These are phyloP conservation scores for Dicrurus megarhynchus DNA, from an alignment of 2,113 vertebrate genomes.

Conservation along the genomic window DNA sequence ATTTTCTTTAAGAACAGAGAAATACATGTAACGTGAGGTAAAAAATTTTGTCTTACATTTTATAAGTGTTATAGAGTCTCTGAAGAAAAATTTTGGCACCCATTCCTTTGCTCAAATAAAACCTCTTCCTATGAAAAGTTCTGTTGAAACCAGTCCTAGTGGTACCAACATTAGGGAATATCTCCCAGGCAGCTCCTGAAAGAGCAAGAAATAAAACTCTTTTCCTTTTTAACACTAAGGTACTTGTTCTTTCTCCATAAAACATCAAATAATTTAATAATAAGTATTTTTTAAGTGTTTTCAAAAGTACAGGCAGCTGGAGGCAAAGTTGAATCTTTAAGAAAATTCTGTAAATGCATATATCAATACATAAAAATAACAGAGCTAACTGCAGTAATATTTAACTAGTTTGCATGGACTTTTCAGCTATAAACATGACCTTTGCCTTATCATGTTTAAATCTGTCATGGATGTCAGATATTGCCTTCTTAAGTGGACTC, in stretches of 20 bases:
- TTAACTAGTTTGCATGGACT: conserved; percentile 1
- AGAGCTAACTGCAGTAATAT: not conserved
- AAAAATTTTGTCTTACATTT: not conserved
- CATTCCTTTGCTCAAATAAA: not conserved
- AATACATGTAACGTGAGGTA: not conserved
- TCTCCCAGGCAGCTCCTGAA: not conserved
- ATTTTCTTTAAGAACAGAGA: not conserved
- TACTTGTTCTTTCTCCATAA: not conserved
- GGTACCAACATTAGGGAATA: not conserved
- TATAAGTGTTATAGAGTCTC: fast-evolving
- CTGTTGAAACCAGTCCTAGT: not conserved
- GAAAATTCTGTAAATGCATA: not conserved
- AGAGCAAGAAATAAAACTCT: not conserved
- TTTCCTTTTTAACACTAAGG: not conserved
- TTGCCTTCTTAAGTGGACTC: conserved; percentile 80
- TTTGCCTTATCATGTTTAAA: conserved; percentile 77
- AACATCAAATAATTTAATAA: not conserved
- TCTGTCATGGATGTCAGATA: conserved; percentile 73
- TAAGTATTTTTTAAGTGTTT: not conserved
- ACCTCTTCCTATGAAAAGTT: not conserved
- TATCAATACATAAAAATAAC: not conserved
- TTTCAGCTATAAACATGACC: conserved; percentile 48
- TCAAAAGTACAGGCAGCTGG: not conserved
- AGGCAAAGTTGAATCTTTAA: conserved; percentile 11
- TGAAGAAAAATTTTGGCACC: not conserved